Percentiles rank a stretch among this genome's conserved stretches.
Conservation (phyloP, 2,113 vertebrate genomes). For the Cavia porcellus region DNA sequence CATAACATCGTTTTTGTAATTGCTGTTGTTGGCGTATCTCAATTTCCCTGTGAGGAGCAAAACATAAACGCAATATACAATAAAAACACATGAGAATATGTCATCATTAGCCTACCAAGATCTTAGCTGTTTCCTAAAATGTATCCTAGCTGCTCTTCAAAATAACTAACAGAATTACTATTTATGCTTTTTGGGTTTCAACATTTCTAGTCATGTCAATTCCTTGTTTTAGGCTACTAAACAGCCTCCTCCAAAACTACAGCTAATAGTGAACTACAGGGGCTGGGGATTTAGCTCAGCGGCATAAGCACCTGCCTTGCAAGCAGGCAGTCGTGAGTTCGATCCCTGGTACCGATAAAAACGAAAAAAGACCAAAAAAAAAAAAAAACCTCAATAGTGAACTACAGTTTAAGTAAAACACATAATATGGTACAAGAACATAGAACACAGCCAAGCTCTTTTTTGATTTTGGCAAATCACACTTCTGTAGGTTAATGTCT, state of each 20-base stretch:
- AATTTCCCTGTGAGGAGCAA: conserved; percentile 92
- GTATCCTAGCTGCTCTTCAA: not conserved
- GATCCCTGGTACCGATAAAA: too few relatives aligned
- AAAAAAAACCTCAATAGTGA: too few relatives aligned
- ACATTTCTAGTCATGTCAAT: not conserved
- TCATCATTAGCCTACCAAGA: not conserved
- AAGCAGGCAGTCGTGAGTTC: too few relatives aligned
- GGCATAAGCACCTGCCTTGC: too few relatives aligned
- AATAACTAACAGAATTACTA: not conserved
- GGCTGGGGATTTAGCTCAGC: too few relatives aligned
- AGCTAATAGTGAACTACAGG: conserved; percentile 35
- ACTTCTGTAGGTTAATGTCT: not conserved
- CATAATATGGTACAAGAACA: not conserved
- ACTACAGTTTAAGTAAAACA: conserved; percentile 37
- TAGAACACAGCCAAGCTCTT: conserved; percentile 30
- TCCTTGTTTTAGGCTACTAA: conserved; percentile 26
- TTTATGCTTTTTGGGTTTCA: not conserved
- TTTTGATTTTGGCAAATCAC: conserved; percentile 15
- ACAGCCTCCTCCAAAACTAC: not conserved
- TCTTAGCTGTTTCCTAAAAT: conserved; percentile 37
- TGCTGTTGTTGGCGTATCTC: conserved; percentile 99
- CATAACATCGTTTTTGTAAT: conserved; percentile 99
- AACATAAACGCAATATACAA: conserved; percentile 65
- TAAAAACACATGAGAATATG: conserved; percentile 15
- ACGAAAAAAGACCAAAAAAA: too few relatives aligned